phyloP scores from a whole-genome alignment of 2,888 invertebrate species.

The Machimus atricapillus region DNA sequence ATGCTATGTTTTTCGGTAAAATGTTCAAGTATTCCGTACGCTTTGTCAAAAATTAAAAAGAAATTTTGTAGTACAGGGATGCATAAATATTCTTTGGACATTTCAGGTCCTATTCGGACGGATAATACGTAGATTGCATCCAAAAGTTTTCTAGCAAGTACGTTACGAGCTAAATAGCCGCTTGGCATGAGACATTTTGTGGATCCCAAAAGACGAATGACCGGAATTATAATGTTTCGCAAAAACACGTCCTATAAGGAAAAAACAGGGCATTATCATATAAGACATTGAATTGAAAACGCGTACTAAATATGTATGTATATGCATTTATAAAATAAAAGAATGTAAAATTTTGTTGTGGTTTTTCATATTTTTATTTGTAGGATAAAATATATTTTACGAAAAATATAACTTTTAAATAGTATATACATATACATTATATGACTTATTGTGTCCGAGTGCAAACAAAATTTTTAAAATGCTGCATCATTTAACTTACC shows the following conservation, averaged over 20 bases:
- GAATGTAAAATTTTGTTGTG: too few relatives aligned
- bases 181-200: constrained; percentile 82
- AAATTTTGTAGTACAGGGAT: constrained; percentile 76
- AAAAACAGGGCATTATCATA: neutral
- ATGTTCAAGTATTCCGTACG: constrained; percentile 57
- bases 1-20: constrained; percentile 43
- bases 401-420: too few relatives aligned
- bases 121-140: constrained; percentile 84
- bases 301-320: too few relatives aligned
- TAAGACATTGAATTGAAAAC: too few relatives aligned
- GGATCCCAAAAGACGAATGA: constrained; percentile 81
- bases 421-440: too few relatives aligned
- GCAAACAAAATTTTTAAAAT: neutral
- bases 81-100: constrained; percentile 77
- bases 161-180: constrained; percentile 75
- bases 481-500: constrained; percentile 61
- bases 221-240: constrained; percentile 82
- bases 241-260: constrained; percentile 80
- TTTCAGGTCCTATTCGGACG: constrained; percentile 76
- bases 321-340: too few relatives aligned
- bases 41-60: constrained; percentile 82
- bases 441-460: too few relatives aligned
- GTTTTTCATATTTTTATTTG: too few relatives aligned
- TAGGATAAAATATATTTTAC: too few relatives aligned
- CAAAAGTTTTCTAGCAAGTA: constrained; percentile 81